These are phyloP conservation scores for Microcebus tavaratra DNA, from an alignment of 2,113 vertebrate genomes.

Conservation along the genomic window DNA sequence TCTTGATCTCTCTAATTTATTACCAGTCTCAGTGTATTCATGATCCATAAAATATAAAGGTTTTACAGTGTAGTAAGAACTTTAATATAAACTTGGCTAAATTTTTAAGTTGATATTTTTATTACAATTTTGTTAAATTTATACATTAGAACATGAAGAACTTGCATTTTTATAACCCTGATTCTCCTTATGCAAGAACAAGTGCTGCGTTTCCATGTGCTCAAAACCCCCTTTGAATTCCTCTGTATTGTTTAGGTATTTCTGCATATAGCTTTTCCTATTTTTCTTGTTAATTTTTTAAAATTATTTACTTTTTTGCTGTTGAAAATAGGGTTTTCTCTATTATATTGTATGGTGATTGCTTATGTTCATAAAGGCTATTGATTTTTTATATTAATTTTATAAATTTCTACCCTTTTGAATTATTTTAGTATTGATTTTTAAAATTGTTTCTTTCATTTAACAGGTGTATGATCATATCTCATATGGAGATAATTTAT, in stretches of 20 bases:
- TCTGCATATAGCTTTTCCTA: background rate
- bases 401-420: background rate
- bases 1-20: background rate
- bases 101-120: background rate
- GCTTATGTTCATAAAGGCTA: background rate
- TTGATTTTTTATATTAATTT: background rate
- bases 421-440: background rate
- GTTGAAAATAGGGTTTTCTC: background rate
- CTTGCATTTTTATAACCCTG: background rate
- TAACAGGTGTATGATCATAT: background rate
- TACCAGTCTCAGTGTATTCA: background rate
- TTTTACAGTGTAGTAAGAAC: background rate
- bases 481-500: background rate
- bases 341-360: background rate
- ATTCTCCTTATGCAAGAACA: background rate
- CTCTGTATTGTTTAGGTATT: background rate
- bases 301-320: background rate
- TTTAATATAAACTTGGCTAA: background rate
- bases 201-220: background rate
- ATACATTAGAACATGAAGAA: background rate
- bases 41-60: too few species aligned
- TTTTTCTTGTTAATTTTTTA: background rate
- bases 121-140: background rate
- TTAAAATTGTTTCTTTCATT: background rate
- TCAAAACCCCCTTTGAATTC: background rate